phyloP scores from a whole-genome alignment of 2,797 vertebrate genomes.

The Platyrinchus mystaceus region DNA sequence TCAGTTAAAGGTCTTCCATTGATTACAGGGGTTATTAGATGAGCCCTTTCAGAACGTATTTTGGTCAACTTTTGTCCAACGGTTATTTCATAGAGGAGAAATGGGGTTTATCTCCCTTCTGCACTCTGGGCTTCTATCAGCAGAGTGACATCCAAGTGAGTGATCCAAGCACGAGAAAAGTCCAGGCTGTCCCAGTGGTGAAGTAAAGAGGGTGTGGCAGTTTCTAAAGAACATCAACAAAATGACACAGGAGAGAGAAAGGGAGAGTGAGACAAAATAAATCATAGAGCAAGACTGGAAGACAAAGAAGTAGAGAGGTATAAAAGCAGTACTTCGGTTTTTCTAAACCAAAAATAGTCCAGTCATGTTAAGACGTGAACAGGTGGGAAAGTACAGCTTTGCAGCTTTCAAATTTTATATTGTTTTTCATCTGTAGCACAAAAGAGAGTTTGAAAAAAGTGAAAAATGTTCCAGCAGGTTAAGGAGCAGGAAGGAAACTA shows the following conservation, averaged over 20 bases:
- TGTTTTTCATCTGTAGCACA: slow-evolving; percentile 63
- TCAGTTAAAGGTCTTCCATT: slow-evolving; percentile 51
- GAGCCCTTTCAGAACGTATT: slow-evolving; percentile 33
- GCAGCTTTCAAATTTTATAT: slow-evolving; percentile 52
- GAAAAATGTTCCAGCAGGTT: slow-evolving; percentile 69
- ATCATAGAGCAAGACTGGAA: slow-evolving; percentile 44
- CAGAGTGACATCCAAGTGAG: slow-evolving; percentile 42
- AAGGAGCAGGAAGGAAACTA: slow-evolving; percentile 71
- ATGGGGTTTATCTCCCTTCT: slow-evolving; percentile 56
- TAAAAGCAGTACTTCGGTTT: slow-evolving; percentile 13
- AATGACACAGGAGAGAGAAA: slow-evolving; percentile 10
- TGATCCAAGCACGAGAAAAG: slow-evolving; percentile 17
- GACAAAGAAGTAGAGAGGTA: not conserved
- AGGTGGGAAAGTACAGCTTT: slow-evolving; percentile 68
- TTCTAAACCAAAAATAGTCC: slow-evolving; percentile 55
- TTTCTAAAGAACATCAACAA: slow-evolving; percentile 38
- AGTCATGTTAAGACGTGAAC: slow-evolving; percentile 74
- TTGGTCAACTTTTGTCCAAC: slow-evolving; percentile 36
- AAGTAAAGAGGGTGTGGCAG: slow-evolving; percentile 42
- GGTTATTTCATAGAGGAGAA: slow-evolving; percentile 57
- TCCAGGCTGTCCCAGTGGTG: slow-evolving; percentile 36
- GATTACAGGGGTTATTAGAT: slow-evolving; percentile 43
- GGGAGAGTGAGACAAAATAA: slow-evolving; percentile 47
- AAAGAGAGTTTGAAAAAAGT: slow-evolving; percentile 54
- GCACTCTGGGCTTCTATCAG: slow-evolving; percentile 58